Percentiles rank a stretch among this genome's conserved stretches.
phyloP scores from a whole-genome alignment of 2,888 invertebrate species.

The Cataglyphis rosenhaueri region DNA sequence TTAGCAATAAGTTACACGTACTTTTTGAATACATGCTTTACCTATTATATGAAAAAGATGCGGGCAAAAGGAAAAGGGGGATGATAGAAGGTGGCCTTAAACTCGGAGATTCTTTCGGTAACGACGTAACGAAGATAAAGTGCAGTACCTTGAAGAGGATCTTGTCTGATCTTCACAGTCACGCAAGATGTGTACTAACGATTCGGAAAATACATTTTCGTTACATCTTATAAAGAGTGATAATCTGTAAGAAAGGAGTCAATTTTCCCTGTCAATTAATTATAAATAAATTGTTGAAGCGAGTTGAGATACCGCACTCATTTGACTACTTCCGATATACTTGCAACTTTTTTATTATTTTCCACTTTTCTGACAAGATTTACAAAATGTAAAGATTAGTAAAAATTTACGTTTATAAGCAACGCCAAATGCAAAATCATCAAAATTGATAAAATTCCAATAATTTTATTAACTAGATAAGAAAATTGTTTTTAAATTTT shows the following conservation, averaged over 20 bases:
- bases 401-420: too few species aligned
- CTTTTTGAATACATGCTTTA: conserved; percentile 17
- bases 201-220: conserved; percentile 49
- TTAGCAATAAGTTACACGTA: background rate
- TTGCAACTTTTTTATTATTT: background rate
- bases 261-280: conserved; percentile 1
- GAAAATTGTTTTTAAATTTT: background rate
- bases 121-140: conserved; percentile 57
- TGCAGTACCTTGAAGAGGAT: conserved; percentile 35
- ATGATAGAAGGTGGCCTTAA: conserved; percentile 44
- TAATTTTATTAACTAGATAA: background rate
- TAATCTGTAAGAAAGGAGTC: conserved; percentile 9
- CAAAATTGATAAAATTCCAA: background rate
- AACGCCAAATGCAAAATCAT: background rate
- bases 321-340: too few species aligned
- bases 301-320: background rate
- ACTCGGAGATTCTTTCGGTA: conserved; percentile 52
- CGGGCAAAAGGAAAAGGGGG: background rate
- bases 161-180: conserved; percentile 46
- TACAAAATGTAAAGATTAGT: background rate
- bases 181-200: conserved; percentile 50
- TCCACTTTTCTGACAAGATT: background rate
- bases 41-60: conserved; percentile 15
- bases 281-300: background rate
- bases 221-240: conserved; percentile 50